phyloP scores from a whole-genome alignment of 1,140 invertebrate species.

The Caenorhabditis briggsae region DNA sequence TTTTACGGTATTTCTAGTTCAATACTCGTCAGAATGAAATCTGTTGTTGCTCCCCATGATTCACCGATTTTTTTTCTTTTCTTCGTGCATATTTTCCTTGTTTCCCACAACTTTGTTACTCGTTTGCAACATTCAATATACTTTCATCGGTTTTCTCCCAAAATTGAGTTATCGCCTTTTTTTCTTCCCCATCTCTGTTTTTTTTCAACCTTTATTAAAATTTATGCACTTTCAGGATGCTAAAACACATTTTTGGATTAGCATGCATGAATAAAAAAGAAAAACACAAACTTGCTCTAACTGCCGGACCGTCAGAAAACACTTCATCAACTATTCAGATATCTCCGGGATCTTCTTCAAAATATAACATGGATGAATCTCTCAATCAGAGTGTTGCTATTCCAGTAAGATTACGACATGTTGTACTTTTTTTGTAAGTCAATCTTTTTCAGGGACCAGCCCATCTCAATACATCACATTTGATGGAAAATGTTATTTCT shows the following conservation, averaged over 20 bases:
- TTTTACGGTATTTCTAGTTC: too few species aligned
- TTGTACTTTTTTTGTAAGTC: neutral
- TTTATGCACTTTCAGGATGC: neutral
- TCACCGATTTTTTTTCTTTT: too few species aligned
- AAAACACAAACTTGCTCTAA: conserved; percentile 18
- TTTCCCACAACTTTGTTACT: neutral
- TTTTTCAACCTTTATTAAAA: neutral
- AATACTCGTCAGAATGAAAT: too few species aligned
- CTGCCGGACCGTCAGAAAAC: neutral
- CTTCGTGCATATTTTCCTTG: neutral
- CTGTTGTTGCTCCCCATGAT: too few species aligned
- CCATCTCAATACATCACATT: conserved; percentile 9
- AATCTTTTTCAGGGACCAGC: neutral
- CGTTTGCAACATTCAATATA: too few species aligned
- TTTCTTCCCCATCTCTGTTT: neutral
- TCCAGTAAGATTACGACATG: neutral
- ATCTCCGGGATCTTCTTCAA: neutral
- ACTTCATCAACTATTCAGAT: neutral
- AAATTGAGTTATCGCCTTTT: neutral
- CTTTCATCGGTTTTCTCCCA: too few species aligned
- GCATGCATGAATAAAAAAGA: conserved; percentile 37
- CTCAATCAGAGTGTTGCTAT: conserved; percentile 24
- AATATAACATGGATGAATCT: neutral
- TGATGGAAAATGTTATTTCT: conserved; percentile 10
- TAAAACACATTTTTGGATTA: neutral